Percentiles rank a stretch among this genome's conserved stretches.
Evolutionary conservation across 2,888 invertebrate genomes (phyloP).

Genomic region (Coleophora flavipennella): DNA sequence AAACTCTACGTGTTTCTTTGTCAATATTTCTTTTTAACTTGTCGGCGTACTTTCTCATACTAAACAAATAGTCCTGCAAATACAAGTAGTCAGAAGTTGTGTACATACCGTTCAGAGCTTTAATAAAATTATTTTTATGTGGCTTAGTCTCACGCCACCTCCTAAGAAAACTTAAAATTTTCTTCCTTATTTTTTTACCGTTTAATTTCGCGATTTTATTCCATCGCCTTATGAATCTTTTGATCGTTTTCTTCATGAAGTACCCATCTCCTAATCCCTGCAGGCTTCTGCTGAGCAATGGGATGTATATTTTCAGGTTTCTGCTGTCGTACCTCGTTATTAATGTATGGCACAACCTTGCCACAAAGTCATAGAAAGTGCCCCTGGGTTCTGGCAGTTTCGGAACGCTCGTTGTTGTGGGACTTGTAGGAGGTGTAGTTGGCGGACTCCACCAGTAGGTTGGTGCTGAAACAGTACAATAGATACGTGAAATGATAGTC

Average conservation of each 20-base stretch:
- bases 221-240: slow-evolving; percentile 26
- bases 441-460: not conserved
- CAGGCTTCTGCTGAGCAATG: slow-evolving; percentile 28
- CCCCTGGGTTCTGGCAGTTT: slow-evolving; percentile 22
- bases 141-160: slow-evolving; percentile 26
- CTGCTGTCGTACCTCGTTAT: slow-evolving; percentile 23
- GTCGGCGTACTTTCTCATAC: slow-evolving; percentile 31
- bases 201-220: slow-evolving; percentile 23
- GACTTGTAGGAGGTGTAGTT: not conserved
- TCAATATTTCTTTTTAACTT: slow-evolving; percentile 23
- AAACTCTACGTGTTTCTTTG: slow-evolving; percentile 27
- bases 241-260: slow-evolving; percentile 27
- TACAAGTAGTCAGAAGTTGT: slow-evolving; percentile 21
- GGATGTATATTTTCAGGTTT: slow-evolving; percentile 29
- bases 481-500: too few relatives aligned
- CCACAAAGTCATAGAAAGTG: slow-evolving; percentile 37
- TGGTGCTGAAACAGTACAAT: not conserved
- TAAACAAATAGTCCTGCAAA: slow-evolving; percentile 42
- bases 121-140: slow-evolving; percentile 29
- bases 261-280: slow-evolving; percentile 23
- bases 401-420: not conserved
- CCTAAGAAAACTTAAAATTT: slow-evolving; percentile 26
- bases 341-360: slow-evolving; percentile 34
- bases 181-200: slow-evolving; percentile 22
- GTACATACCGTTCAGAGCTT: slow-evolving; percentile 35